Evolutionary conservation across 2,888 invertebrate species (phyloP), one percentile per base, ranked within the genome.

Genomic region (Platycnemis pennipes): DNA sequence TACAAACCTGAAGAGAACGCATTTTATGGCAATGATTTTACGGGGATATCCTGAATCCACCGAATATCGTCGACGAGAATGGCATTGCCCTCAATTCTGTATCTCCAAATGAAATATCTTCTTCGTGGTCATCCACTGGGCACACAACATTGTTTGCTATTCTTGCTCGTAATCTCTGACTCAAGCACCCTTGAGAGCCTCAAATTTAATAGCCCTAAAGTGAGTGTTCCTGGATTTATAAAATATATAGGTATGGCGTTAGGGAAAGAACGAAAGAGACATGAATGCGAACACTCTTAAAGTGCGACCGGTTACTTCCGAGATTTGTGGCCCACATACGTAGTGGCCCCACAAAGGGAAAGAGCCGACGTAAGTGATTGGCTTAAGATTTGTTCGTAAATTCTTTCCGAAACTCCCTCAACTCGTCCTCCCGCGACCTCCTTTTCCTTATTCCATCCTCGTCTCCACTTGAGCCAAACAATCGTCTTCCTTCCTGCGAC

Each of bases 381-480:
- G 77, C 37, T 77, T 77, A 77, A 77, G 77, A 77, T 77, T 77
- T 77, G 77, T 77, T 77, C 77, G 77, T 77, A 77, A 77, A 77
- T 77, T 77, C 77, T 77, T 77, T 77, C 77, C 13, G 26, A 77
- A 77, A 77, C 31, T 77, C 37, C 37, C 11, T 13, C 37, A 63
- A 26, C 63, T 63, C 63, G 22, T 22, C n/a, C 69, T n/a, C 8
- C 31, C 49, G 49, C 49, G 49, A 49, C 31, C 69, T 69, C 69
- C 31, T 31, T 31, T 69, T 69, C 69, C 63, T 31, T n/a, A 69
- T 69, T 69, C 69, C 69, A 31, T 31, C 31, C 69, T 31, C 69
- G 77, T 77, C 31, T 77, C 77, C 77, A 77, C 77, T 77, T 77
- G 37, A 77, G 77, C 77, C 77, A 11, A 77, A 77, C 77, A 37